A percentile compares a stretch with the other conserved stretches of the same genome.
phyloP scores from a whole-genome alignment of 2,113 vertebrate genomes.

The Cygnus buccinator region DNA sequence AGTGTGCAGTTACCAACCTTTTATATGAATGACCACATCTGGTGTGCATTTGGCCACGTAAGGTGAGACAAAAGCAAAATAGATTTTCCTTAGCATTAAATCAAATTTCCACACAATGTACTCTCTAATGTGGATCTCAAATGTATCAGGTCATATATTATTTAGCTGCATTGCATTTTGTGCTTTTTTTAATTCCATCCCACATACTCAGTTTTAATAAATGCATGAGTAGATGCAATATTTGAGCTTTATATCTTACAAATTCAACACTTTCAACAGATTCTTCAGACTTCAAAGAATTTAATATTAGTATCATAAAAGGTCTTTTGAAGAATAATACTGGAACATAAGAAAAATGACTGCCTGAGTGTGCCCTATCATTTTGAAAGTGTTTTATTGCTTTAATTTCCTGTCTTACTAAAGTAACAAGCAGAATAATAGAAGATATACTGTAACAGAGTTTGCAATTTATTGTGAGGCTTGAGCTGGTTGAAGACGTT shows the following conservation, averaged over 20 bases:
- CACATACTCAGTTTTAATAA: slow-evolving; percentile 77
- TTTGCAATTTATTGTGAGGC: slow-evolving; percentile 79
- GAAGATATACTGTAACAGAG: slow-evolving; percentile 79
- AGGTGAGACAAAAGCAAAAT: slow-evolving; percentile 81
- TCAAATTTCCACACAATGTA: slow-evolving; percentile 77
- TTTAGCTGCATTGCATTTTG: slow-evolving; percentile 73
- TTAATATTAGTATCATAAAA: slow-evolving; percentile 83
- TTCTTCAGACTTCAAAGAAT: slow-evolving; percentile 81
- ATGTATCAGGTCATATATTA: slow-evolving; percentile 79
- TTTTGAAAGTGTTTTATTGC: slow-evolving; percentile 84
- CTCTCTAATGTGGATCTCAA: slow-evolving; percentile 73
- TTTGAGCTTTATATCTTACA: slow-evolving; percentile 76
- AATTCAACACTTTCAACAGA: slow-evolving; percentile 79
- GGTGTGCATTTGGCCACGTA: slow-evolving; percentile 76
- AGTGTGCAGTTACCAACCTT: slow-evolving; percentile 65
- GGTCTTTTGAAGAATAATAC: slow-evolving; percentile 82
- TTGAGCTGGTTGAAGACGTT: slow-evolving; percentile 74
- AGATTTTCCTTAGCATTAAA: slow-evolving; percentile 79
- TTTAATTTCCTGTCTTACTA: slow-evolving; percentile 87
- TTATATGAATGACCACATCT: slow-evolving; percentile 77
- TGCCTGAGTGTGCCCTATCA: slow-evolving; percentile 75
- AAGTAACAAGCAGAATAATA: slow-evolving; percentile 81
- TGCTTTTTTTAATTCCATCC: slow-evolving; percentile 67
- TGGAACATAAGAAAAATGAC: slow-evolving; percentile 81
- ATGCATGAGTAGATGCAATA: slow-evolving; percentile 76